Evolutionary conservation across 2,113 vertebrate genomes (phyloP), one percentile per base, ranked within the genome.

Genomic region (Pollimyrus isidori): DNA sequence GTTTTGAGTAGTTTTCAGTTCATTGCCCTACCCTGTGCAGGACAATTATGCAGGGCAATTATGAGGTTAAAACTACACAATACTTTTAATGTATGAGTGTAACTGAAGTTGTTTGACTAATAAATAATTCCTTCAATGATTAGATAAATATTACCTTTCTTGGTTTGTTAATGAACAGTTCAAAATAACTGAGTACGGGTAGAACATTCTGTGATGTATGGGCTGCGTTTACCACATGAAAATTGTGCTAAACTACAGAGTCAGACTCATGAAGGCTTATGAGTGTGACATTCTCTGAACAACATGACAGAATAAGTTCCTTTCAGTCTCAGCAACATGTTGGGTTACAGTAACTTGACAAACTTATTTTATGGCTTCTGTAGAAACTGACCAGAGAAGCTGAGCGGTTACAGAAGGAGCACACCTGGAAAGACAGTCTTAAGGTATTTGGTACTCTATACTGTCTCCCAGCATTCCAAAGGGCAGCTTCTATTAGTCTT

Each of bases 361-460:
- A 5, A n/a, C 17, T 48, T 85, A 21, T 85, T 23, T 23, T 46
- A n/a, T 85, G 42, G 9, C 82, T 85, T n/a, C 48, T 86, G 4
- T 93, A 99, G 98, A 97, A 96, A 91, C 93, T 99, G 89, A 97
- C 98, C 49, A 96, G 95, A 0, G 98, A 98, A 0, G 98, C 98
- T 0, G 98, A 99, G 94, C 96, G 95, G 87, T 97, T 99, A 91
- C 98, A 99, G 95, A 97, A 95, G 91, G 96, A 97, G 91, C 98
- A 99, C 91, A 96, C 92, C 83, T 99, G 98, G 98, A 97, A 99
- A 93, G 98, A 99, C 92, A 97, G 96, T 90, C 98, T 99, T 92
- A 97, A 96, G 98, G 98, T 99, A 96, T 96, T 95, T 49, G 52
- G n/a, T 49, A 42, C 35, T 7, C 21, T 26, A 42, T 46, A 19